Conservation (phyloP, 2,888 invertebrate species). For the Standfussiana lucernea region DNA sequence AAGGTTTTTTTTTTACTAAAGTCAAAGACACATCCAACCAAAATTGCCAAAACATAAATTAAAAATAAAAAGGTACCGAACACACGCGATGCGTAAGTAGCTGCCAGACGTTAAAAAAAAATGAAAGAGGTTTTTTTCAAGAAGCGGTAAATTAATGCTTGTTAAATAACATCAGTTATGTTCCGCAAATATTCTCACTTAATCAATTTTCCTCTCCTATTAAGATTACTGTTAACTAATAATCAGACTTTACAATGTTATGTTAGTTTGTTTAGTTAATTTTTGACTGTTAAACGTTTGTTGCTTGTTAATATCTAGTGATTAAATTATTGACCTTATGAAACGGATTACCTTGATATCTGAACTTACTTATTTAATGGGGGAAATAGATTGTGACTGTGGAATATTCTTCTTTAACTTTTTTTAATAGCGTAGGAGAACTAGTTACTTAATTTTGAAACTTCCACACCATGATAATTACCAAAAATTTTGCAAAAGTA, state of each 20-base stretch:
- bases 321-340: background rate
- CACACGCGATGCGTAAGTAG: background rate
- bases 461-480: background rate
- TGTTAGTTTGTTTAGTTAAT: background rate
- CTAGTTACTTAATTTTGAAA: too few species aligned
- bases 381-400: background rate
- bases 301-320: background rate
- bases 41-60: background rate
- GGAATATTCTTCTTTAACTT: background rate
- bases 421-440: background rate
- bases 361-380: background rate
- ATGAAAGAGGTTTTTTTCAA: slow-evolving; percentile 13
- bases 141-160: slow-evolving; percentile 43
- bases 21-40: too few species aligned
- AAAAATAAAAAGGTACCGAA: slow-evolving; percentile 13
- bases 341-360: background rate
- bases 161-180: slow-evolving; percentile 40
- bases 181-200: slow-evolving; percentile 41
- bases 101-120: background rate
- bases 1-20: background rate
- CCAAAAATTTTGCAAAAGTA: background rate
- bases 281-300: background rate
- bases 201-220: slow-evolving; percentile 41
- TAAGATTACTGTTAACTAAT: slow-evolving; percentile 44
- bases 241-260: slow-evolving; percentile 2